Conservation (phyloP, 2,113 vertebrate species). For the Pyxicephalus adspersus region DNA sequence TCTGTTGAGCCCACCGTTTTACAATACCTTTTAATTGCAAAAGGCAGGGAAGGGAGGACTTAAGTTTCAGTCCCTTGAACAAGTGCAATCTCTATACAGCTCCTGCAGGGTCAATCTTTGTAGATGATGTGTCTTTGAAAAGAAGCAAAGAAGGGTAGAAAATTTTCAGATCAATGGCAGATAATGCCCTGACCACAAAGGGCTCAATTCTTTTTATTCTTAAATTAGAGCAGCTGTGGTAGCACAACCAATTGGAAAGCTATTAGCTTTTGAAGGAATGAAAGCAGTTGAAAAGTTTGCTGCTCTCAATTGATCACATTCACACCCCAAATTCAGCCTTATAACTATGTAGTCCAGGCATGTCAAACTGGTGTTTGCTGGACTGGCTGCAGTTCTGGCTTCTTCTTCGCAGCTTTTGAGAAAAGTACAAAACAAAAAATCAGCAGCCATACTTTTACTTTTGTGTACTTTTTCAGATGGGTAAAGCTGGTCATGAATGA, state of each 20-base stretch:
- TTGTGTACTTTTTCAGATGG: too few species aligned
- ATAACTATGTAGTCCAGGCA: conserved; percentile 34
- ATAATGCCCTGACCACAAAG: conserved; percentile 73
- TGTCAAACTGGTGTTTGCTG: too few species aligned
- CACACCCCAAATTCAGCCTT: conserved; percentile 33
- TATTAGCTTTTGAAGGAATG: conserved; percentile 76
- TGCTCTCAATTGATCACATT: conserved; percentile 61
- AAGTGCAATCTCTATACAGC: conserved; percentile 72
- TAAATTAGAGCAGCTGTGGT: conserved; percentile 83
- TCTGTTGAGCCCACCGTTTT: conserved; percentile 70
- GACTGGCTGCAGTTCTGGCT: neutral
- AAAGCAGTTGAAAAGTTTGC: conserved; percentile 75
- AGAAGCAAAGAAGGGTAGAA: conserved; percentile 70
- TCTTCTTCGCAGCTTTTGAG: conserved; percentile 50
- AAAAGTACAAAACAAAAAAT: too few species aligned
- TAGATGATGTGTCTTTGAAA: conserved; percentile 78
- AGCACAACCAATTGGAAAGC: conserved; percentile 78
- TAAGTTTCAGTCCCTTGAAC: conserved; percentile 68
- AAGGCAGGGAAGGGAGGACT: conserved; percentile 65
- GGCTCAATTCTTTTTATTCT: conserved; percentile 82
- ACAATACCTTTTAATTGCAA: conserved; percentile 66
- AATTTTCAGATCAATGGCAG: conserved; percentile 74
- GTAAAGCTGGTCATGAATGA: too few species aligned
- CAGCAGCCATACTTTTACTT: too few species aligned
- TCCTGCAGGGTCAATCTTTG: conserved; percentile 72